Evolutionary conservation across 92 coral and sea anemone species (phyloP).

Genomic region (Paramuricea clavata): DNA sequence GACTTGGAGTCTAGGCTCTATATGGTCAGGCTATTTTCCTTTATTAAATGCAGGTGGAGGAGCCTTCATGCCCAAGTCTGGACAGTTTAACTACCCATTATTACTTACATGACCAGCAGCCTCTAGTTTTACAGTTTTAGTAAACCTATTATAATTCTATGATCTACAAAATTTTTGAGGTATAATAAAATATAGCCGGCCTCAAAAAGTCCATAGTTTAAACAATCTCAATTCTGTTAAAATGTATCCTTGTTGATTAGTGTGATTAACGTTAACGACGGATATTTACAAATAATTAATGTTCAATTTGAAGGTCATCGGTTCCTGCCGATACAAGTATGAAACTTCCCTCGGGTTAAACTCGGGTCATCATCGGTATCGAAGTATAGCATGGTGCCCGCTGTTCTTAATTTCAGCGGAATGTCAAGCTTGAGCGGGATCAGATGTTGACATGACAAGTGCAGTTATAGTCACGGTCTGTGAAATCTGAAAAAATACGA

Average conservation of each 20-base stretch:
- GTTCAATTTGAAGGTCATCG: slow-evolving; percentile 22
- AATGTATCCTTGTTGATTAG: neutral
- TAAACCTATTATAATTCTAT: neutral
- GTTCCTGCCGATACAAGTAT: slow-evolving; percentile 20
- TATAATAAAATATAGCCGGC: neutral
- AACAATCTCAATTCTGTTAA: neutral
- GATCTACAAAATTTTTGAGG: neutral
- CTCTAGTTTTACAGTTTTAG: neutral
- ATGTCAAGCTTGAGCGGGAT: neutral
- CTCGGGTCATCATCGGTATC: neutral
- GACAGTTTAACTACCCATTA: too few species aligned
- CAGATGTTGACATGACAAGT: neutral
- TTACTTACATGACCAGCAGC: neutral
- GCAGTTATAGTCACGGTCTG: slow-evolving; percentile 14
- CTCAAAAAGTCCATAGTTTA: neutral
- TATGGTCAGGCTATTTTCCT: too few species aligned
- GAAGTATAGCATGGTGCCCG: neutral
- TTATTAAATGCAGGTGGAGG: too few species aligned
- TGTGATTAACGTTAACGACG: neutral
- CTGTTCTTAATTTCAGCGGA: slow-evolving; percentile 33
- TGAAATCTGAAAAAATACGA: slow-evolving; percentile 25
- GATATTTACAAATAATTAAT: slow-evolving; percentile 16
- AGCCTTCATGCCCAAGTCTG: too few species aligned
- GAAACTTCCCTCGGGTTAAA: slow-evolving; percentile 5
- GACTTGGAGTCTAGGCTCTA: too few species aligned